Conservation (phyloP, 1,140 invertebrate species). For the Atta texana region DNA sequence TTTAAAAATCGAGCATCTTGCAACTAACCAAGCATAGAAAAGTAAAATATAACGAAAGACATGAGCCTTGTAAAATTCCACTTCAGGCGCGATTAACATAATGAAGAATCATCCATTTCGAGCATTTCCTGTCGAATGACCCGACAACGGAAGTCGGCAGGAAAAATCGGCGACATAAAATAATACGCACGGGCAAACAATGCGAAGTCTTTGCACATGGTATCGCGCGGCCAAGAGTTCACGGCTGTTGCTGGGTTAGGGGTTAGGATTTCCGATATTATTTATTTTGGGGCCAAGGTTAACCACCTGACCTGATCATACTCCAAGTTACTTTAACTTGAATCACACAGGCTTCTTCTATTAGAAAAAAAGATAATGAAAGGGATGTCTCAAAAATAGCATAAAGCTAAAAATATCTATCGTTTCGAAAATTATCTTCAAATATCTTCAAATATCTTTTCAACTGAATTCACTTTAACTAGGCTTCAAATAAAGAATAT, state of each 20-base stretch:
- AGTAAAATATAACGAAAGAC: constrained; percentile 22
- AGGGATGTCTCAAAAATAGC: background rate
- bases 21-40: background rate
- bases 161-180: constrained; percentile 80
- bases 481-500: no score
- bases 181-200: constrained; percentile 78
- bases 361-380: background rate
- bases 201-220: constrained; percentile 66
- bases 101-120: constrained; percentile 83
- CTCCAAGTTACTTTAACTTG: constrained; percentile 3
- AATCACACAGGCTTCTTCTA: background rate
- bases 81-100: constrained; percentile 78
- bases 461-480: background rate
- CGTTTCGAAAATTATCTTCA: background rate
- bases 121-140: constrained; percentile 82
- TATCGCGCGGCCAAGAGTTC: constrained; percentile 76
- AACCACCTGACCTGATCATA: constrained; percentile 46
- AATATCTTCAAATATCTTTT: background rate
- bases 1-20: background rate
- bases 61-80: constrained; percentile 67
- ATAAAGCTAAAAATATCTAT: background rate
- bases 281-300: constrained; percentile 79
- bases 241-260: constrained; percentile 80
- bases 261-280: constrained; percentile 82
- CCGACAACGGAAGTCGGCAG: constrained; percentile 79